Evolutionary conservation across 2,888 invertebrate genomes (phyloP).

Genomic region (Mimachlamys varia): DNA sequence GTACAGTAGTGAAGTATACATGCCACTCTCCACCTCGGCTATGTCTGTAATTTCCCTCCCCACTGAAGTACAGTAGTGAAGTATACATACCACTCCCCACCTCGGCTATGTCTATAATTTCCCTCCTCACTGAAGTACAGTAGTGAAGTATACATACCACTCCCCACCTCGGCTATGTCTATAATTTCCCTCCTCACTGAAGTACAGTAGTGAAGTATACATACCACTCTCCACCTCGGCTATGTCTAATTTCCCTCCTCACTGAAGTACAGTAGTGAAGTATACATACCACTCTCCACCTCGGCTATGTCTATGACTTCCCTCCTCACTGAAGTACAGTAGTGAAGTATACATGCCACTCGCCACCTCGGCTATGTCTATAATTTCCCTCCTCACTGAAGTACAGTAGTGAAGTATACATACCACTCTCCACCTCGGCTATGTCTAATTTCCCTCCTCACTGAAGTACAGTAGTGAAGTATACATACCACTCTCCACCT

Average conservation of each 20-base stretch:
- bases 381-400: slow-evolving; percentile 81
- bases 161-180: slow-evolving; percentile 96
- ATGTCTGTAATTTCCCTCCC: slow-evolving; percentile 89
- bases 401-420: slow-evolving; percentile 38
- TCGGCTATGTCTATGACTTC: slow-evolving; percentile 95
- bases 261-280: too few relatives aligned
- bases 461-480: too few relatives aligned
- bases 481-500: slow-evolving; percentile 90
- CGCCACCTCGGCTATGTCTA: slow-evolving; percentile 96
- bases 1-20: slow-evolving; percentile 38
- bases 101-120: slow-evolving; percentile 94
- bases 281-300: slow-evolving; percentile 89
- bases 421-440: slow-evolving; percentile 93
- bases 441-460: slow-evolving; percentile 87
- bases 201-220: slow-evolving; percentile 37
- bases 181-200: slow-evolving; percentile 84
- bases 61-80: too few relatives aligned
- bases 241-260: slow-evolving; percentile 87
- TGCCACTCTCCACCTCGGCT: slow-evolving; percentile 93
- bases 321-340: too few relatives aligned
- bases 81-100: slow-evolving; percentile 89
- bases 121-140: too few relatives aligned
- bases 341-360: slow-evolving; percentile 84
- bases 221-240: slow-evolving; percentile 93
- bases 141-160: slow-evolving; percentile 83